Percentiles rank a stretch among this genome's conserved stretches.
Conservation (phyloP, 37 sponge, comb jelly and placozoan species). For the Halisarca cf. caerulea region DNA sequence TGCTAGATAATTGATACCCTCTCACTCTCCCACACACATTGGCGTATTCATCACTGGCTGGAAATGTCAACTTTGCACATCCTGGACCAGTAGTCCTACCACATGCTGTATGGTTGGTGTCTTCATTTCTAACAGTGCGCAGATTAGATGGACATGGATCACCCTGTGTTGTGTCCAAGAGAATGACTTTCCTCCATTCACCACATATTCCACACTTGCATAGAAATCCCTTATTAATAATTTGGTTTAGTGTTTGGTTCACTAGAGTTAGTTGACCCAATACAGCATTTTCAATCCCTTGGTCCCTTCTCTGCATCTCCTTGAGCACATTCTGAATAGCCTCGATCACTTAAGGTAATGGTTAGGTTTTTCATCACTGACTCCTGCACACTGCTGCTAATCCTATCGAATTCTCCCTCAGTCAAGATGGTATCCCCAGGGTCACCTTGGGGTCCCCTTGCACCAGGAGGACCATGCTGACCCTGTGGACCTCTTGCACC, state of each 20-base stretch:
- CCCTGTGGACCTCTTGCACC: not conserved
- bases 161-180: too few relatives aligned
- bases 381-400: not conserved
- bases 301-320: too few relatives aligned
- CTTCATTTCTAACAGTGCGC: not conserved
- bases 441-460: not conserved
- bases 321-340: too few relatives aligned
- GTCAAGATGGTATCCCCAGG: not conserved
- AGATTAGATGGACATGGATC: not conserved
- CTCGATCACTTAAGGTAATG: too few relatives aligned
- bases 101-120: not conserved
- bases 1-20: not conserved
- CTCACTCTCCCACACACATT: conserved; percentile 13
- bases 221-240: too few relatives aligned
- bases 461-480: not conserved
- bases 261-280: too few relatives aligned
- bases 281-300: too few relatives aligned
- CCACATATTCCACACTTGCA: too few relatives aligned
- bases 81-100: not conserved
- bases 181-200: too few relatives aligned
- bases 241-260: too few relatives aligned
- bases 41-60: not conserved
- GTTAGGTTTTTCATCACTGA: too few relatives aligned
- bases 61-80: not conserved
- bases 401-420: not conserved